Conservation (phyloP, 2,113 vertebrate genomes). For the Menidia beryllina region DNA sequence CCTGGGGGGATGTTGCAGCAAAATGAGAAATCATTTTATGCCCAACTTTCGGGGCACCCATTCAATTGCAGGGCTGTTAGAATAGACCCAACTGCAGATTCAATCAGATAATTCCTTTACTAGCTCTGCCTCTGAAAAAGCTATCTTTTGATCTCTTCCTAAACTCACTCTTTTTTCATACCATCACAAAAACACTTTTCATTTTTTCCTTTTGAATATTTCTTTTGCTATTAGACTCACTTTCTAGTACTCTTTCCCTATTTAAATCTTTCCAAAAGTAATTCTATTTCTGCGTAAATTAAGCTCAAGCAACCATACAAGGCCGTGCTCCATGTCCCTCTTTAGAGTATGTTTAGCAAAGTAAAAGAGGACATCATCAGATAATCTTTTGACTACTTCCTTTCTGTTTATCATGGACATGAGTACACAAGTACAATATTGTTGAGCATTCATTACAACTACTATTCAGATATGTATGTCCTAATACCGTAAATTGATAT, state of each 20-base stretch:
- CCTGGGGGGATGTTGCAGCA: conserved; percentile 66
- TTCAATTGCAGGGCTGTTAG: conserved; percentile 66
- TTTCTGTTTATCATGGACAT: neutral
- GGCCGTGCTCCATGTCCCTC: neutral
- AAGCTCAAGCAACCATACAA: neutral
- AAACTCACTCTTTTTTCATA: conserved; percentile 4
- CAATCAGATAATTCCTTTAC: conserved; percentile 71
- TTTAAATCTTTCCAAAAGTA: conserved; percentile 11
- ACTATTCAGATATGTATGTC: too few relatives aligned
- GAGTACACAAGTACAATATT: neutral
- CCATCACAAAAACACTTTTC: neutral
- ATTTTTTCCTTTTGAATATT: neutral
- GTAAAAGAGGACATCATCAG: conserved; percentile 9
- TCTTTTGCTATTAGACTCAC: neutral
- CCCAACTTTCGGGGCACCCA: conserved; percentile 74
- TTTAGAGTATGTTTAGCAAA: neutral
- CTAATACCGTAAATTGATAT: too few relatives aligned
- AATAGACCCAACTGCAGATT: conserved; percentile 69
- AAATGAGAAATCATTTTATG: conserved; percentile 76
- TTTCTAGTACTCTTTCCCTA: neutral
- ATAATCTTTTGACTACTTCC: neutral
- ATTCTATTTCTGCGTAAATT: conserved; percentile 25
- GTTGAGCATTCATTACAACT: too few relatives aligned
- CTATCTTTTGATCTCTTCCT: conserved; percentile 23
- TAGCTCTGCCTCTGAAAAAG: conserved; percentile 59